These are phyloP conservation scores for Lampropteryx suffumata DNA, from an alignment of 2,888 invertebrate genomes.

Conservation along the genomic window DNA sequence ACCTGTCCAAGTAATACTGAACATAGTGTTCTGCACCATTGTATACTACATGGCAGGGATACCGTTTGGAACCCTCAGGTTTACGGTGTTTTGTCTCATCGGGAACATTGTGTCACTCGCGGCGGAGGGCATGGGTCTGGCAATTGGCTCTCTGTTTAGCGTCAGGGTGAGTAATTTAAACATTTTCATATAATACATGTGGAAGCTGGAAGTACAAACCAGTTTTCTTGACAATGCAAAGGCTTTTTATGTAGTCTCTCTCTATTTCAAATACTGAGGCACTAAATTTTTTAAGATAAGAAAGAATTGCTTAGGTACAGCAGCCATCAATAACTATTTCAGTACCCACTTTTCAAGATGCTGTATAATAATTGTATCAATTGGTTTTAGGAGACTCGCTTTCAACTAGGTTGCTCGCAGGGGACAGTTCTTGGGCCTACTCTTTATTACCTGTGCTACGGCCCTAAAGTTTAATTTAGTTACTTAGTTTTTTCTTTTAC, in stretches of 20 bases:
- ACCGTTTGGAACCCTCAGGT: conserved; percentile 85
- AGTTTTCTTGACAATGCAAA: background rate
- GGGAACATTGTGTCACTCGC: conserved; percentile 87
- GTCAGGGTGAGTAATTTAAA: conserved; percentile 84
- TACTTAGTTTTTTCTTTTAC: conserved; percentile 40
- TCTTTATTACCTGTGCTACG: background rate
- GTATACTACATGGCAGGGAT: conserved; percentile 87
- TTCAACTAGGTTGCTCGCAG: background rate
- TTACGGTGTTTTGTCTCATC: conserved; percentile 85
- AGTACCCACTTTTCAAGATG: too few relatives aligned
- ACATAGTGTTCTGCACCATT: conserved; percentile 82
- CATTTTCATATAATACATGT: background rate
- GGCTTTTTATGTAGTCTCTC: background rate
- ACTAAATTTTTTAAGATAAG: too few relatives aligned
- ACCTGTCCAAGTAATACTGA: conserved; percentile 83
- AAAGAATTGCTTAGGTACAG: too few relatives aligned
- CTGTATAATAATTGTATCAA: too few relatives aligned
- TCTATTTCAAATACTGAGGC: too few relatives aligned
- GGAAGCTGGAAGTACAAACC: background rate
- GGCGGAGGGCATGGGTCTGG: conserved; percentile 90
- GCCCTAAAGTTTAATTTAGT: too few relatives aligned
- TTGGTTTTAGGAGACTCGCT: too few relatives aligned
- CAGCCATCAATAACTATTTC: too few relatives aligned
- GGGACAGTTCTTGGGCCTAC: background rate
- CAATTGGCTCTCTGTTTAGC: conserved; percentile 88